A percentile compares a stretch with the other conserved stretches of the same genome.
Evolutionary conservation across 2,888 invertebrate species (phyloP).

Genomic region (Celastrina argiolus): DNA sequence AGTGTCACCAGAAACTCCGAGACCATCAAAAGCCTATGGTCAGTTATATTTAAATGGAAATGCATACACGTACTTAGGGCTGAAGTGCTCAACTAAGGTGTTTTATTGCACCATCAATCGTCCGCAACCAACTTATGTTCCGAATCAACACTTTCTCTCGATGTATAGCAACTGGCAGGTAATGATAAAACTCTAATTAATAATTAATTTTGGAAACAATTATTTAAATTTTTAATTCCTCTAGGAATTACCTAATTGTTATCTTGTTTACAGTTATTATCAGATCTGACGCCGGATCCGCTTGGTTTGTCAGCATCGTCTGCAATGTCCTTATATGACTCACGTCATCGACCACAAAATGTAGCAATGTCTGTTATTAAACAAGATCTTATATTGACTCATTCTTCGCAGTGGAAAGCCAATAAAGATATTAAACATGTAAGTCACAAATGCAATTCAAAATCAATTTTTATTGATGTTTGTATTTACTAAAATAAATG

Average conservation of each 20-base stretch:
- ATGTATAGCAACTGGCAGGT: conserved; percentile 99
- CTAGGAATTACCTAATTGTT: conserved; percentile 8
- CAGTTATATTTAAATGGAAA: conserved; percentile 94
- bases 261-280: conserved; percentile 78
- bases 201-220: conserved; percentile 23
- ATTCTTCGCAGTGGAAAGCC: conserved; percentile 80
- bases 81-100: conserved; percentile 93
- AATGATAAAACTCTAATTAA: conserved; percentile 40
- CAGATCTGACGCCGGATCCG: conserved; percentile 82
- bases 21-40: conserved; percentile 92
- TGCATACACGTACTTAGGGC: conserved; percentile 92
- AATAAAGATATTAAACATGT: conserved; percentile 65
- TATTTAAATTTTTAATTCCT: too few species aligned
- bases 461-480: too few species aligned
- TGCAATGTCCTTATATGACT: conserved; percentile 86
- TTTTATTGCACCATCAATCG: conserved; percentile 96
- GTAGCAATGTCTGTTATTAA: conserved; percentile 80
- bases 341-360: conserved; percentile 82
- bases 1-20: conserved; percentile 93
- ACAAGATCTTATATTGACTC: conserved; percentile 80
- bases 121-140: conserved; percentile 96
- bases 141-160: conserved; percentile 91
- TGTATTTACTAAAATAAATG: too few species aligned
- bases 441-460: conserved; percentile 31
- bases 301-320: conserved; percentile 82